Evolutionary conservation across 2,797 vertebrate species (phyloP), one percentile per base, ranked within the genome.

Genomic region (Periparus ater): DNA sequence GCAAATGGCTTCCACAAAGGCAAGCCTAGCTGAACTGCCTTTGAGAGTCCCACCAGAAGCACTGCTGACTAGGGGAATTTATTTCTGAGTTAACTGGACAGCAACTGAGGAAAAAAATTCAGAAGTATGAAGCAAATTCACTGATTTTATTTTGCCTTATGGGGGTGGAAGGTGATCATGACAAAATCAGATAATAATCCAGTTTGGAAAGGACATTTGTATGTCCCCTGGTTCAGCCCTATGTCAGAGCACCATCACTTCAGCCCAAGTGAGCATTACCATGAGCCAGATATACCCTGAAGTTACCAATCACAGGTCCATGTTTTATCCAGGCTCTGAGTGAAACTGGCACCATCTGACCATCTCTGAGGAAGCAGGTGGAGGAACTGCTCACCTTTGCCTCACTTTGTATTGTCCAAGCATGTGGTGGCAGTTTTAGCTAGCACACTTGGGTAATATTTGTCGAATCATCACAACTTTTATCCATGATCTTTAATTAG

Each of bases 251-350:
- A 62, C 7, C 0, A 0, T 18, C 48, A 11, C 8, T 58, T 65
- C 45, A 72, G 15, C 15, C 26, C 20, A 25, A 61, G 32, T 4
- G 32, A 67, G n/a, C 22, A 20, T 22, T 32, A 11, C 25, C 53
- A 13, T 13, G 13, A 40, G 38, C 38, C 13, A 17, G 22, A 2
- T 5, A 22, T 4, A 14, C 12, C 36, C 14, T 27, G 32, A 50
- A n/a, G n/a, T 45, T 11, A 17, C 6, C 29, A 20, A 7, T 1
- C 0, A 0, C 18, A 60, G 30, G 25, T 6, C 19, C 12, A 30
- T 0, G 0, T 5, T 55, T 73, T 14, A 55, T 42, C 13, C 70
- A n/a, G 27, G 15, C 30, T 51, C 16, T 44, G 25, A 14, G 38
- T 3, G 15, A 76, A 53, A 23, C 17, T 19, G 34, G 34, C 22